Evolutionary conservation across 2,888 invertebrate species (phyloP).

Genomic region (Eledone cirrhosa): DNA sequence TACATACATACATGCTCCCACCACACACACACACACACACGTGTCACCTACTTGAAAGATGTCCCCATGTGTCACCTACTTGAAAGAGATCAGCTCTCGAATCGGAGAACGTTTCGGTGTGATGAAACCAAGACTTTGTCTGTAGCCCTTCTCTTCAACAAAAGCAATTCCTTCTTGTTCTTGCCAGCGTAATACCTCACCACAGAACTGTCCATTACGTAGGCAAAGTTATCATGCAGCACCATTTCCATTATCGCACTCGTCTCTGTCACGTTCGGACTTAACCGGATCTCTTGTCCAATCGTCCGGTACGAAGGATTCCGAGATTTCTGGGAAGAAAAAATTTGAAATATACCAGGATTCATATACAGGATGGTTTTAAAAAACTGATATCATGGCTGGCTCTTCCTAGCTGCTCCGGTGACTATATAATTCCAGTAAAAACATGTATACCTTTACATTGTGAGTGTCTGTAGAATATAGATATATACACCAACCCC

Average conservation of each 20-base stretch:
- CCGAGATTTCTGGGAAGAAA: neutral
- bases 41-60: neutral
- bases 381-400: no score
- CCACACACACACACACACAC: no score
- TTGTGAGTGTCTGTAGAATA: no score
- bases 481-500: no score
- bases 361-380: no score
- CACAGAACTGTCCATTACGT: neutral
- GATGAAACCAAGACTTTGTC: neutral
- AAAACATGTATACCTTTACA: no score
- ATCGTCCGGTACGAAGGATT: neutral
- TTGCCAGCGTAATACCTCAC: neutral
- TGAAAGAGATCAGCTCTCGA: neutral
- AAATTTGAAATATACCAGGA: no score
- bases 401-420: no score
- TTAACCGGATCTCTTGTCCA: neutral
- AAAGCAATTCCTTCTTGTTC: neutral
- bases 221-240: neutral
- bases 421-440: no score
- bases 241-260: neutral
- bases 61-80: neutral
- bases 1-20: no score
- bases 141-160: neutral
- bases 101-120: neutral
- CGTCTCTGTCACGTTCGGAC: conserved; percentile 1